Conservation (phyloP, 2,888 invertebrate genomes). For the Mythimna impura region DNA sequence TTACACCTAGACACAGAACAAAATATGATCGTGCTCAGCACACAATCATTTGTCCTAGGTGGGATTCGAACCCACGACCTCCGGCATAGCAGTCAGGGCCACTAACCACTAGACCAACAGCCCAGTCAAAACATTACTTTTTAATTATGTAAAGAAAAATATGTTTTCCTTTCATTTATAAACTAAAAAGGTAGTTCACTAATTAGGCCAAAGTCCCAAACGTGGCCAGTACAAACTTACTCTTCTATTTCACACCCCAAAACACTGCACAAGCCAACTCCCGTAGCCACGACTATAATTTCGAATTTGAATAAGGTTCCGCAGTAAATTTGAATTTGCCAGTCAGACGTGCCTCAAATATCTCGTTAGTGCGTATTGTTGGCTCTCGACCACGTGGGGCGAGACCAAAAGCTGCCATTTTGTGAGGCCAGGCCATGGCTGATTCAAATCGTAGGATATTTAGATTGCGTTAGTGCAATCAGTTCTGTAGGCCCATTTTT, state of each 20-base stretch:
- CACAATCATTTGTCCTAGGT: too few relatives aligned
- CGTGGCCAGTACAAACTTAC: neutral
- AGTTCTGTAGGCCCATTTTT: neutral
- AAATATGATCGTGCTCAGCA: too few relatives aligned
- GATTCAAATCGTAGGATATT: constrained; percentile 31
- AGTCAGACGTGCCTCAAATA: constrained; percentile 63
- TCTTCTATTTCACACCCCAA: constrained; percentile 5
- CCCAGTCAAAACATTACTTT: too few relatives aligned
- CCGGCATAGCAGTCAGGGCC: too few relatives aligned
- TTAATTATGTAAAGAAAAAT: too few relatives aligned
- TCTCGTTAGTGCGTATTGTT: constrained; percentile 65
- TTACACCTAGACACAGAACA: too few relatives aligned
- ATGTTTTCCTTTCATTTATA: neutral
- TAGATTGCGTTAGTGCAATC: constrained; percentile 22
- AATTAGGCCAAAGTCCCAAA: neutral
- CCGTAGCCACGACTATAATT: constrained; percentile 42
- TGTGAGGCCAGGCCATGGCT: constrained; percentile 28
- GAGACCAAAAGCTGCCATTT: constrained; percentile 43
- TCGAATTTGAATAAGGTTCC: constrained; percentile 59
- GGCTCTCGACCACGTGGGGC: constrained; percentile 48
- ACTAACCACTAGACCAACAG: too few relatives aligned
- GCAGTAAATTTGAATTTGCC: constrained; percentile 61
- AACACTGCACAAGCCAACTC: neutral
- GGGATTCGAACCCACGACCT: too few relatives aligned
- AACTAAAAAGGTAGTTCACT: neutral